Evolutionary conservation across 1,140 invertebrate species (phyloP).

Genomic region (Ceratina japonica): DNA sequence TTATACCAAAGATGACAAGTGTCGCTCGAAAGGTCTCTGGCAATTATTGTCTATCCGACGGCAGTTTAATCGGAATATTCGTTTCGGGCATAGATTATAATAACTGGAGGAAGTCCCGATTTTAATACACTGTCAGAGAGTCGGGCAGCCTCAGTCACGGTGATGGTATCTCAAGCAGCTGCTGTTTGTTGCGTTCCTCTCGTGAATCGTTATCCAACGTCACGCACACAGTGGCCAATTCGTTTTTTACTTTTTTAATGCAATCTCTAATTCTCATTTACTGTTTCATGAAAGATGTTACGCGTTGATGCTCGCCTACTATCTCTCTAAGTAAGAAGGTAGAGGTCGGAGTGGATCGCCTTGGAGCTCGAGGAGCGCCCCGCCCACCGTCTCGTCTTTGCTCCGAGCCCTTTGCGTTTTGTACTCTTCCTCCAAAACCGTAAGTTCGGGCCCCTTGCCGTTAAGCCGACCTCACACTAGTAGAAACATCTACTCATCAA

Average conservation of each 20-base stretch:
- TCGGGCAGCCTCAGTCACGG: constrained; percentile 35
- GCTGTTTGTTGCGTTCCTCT: constrained; percentile 52
- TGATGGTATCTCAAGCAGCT: constrained; percentile 60
- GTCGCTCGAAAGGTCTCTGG: not conserved
- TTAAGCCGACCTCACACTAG: constrained; percentile 55
- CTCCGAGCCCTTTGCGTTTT: constrained; percentile 72
- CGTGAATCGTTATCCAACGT: constrained; percentile 27
- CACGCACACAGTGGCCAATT: constrained; percentile 8
- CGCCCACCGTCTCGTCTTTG: constrained; percentile 78
- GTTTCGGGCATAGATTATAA: constrained; percentile 45
- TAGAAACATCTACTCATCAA: not conserved
- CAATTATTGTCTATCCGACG: constrained; percentile 31
- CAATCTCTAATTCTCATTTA: constrained; percentile 66
- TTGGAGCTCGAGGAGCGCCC: constrained; percentile 78
- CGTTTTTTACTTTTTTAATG: constrained; percentile 28
- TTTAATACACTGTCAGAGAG: constrained; percentile 56
- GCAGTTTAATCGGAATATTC: constrained; percentile 22
- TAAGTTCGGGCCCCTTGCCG: constrained; percentile 61
- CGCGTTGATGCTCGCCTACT: constrained; percentile 76
- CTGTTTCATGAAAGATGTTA: constrained; percentile 74
- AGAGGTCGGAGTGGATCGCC: constrained; percentile 78
- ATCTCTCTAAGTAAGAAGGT: constrained; percentile 73
- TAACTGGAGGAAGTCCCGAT: constrained; percentile 43
- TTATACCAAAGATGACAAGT: not conserved
- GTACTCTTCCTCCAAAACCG: constrained; percentile 72